Base-by-base conservation (phyloP, 2,888 invertebrate genomes). In the Pomacea canaliculata region DNA sequence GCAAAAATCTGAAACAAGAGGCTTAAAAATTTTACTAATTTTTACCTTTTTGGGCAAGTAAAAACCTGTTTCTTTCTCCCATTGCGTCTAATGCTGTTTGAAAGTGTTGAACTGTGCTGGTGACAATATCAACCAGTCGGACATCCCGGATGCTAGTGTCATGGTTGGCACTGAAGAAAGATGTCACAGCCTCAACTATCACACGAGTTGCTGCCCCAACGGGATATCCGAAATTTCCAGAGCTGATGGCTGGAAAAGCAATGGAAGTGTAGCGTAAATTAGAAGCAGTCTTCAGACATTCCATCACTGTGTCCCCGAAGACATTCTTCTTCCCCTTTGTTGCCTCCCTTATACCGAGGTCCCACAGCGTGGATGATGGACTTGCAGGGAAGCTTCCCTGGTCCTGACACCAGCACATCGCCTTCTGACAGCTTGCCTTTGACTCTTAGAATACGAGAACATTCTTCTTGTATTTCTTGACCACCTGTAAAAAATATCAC, bases 191-290 rank as follows among this genome's bases (percentile, higher is more conserved):
- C 37, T 63, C 63, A 12, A 63, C 63, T 12, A 63, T 27, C 63
- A 63, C 63, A 23, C 27, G n/a, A 12, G 63, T 63, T 12, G 63
- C n/a, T 10, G 10, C 63, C n/a, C 2, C 63, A 63, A 63, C 63
- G 10, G 63, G 63, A 8, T 63, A 63, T 10, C 27, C 27, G 19
- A 63, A 63, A 63, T 16, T 80, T 10, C 88, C 88, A 19, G 85
- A 79, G 76, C 87, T 84, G 18, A 88, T 76, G 8, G 85, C 85
- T 60, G 88, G 88, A 23, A 88, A 65, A n/a, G 85, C 87, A 56
- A 88, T 72, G 8, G 85, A 83, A 10, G 51, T 72, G 23, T 80
- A 65, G 1, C 73, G 67, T 23, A 10, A 2, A 19, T 10, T 7
- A 19, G n/a, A 23, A 19, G 63, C n/a, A 1, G 63, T 27, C 10